Conservation (phyloP, 2,797 vertebrate species). For the Crossoptilon crossoptilon region DNA sequence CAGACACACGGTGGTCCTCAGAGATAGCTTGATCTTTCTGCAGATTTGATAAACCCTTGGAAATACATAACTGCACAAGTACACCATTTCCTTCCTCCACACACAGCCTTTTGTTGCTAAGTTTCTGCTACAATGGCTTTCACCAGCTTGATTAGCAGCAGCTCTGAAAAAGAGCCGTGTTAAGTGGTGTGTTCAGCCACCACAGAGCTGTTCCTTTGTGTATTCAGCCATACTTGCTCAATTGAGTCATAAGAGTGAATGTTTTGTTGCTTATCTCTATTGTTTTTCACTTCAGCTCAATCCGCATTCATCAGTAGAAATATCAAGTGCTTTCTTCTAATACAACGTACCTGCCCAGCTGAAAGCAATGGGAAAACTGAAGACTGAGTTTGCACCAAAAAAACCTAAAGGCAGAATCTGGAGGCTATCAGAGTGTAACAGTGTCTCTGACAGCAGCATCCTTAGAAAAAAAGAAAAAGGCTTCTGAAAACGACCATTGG, state of each 20-base stretch:
- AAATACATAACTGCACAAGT: slow-evolving; percentile 17
- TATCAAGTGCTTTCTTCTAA: background rate
- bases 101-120: slow-evolving; percentile 29
- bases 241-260: background rate
- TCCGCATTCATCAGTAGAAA: background rate
- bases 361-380: background rate
- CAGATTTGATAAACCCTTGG: slow-evolving; percentile 32
- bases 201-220: background rate
- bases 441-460: background rate
- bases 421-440: background rate
- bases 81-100: slow-evolving; percentile 46
- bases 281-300: background rate
- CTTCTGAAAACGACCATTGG: background rate
- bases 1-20: slow-evolving; percentile 40
- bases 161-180: background rate
- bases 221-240: background rate
- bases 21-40: slow-evolving; percentile 50
- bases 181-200: background rate
- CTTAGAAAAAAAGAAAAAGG: background rate
- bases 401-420: background rate
- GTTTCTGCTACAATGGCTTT: background rate
- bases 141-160: background rate
- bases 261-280: background rate
- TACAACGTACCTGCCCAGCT: background rate
- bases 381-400: background rate